Percentiles rank a stretch among this genome's conserved stretches.
Conservation (phyloP, 2,113 vertebrate species). For the Corvus moneduloides region DNA sequence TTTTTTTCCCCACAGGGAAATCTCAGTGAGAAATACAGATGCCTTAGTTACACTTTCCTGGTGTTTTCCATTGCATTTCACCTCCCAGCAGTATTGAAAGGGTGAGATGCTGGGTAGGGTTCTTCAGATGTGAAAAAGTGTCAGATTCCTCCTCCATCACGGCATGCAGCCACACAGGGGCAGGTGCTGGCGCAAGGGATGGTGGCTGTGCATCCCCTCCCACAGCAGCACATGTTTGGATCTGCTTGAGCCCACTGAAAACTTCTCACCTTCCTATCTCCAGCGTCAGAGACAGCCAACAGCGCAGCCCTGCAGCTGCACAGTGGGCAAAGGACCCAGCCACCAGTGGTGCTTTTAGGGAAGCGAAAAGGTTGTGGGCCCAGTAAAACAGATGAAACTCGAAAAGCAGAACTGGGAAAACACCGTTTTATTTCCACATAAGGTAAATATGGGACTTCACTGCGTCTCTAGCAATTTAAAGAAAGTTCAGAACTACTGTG, state of each 20-base stretch:
- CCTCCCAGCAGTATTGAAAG: neutral
- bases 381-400: neutral
- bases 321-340: neutral
- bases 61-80: neutral
- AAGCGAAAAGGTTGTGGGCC: neutral
- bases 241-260: neutral
- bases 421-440: neutral
- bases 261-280: neutral
- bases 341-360: neutral
- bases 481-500: neutral
- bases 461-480: neutral
- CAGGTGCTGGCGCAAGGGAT: neutral
- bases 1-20: neutral
- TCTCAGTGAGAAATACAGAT: neutral
- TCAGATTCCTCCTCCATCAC: neutral
- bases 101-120: neutral
- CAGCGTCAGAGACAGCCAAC: neutral
- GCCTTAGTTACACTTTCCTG: neutral
- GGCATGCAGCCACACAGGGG: rapidly evolving
- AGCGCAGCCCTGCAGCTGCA: rapidly evolving
- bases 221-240: neutral
- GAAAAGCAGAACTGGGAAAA: neutral
- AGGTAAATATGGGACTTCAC: neutral
- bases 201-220: neutral
- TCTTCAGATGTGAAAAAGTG: neutral